phyloP scores from a whole-genome alignment of 2,888 invertebrate genomes.

The Sminthurides aquaticus region DNA sequence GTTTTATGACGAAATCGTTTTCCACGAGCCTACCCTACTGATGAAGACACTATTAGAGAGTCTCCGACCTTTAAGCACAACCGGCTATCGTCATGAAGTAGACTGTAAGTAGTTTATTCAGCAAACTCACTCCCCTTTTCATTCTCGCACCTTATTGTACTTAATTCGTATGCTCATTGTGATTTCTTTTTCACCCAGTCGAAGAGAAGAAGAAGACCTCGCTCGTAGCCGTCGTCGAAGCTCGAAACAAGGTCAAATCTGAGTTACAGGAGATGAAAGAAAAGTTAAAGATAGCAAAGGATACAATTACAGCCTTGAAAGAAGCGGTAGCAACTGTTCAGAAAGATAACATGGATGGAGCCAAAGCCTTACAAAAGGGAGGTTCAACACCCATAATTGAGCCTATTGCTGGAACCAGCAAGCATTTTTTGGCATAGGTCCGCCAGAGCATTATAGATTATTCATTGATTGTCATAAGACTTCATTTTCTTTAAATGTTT shows the following conservation, averaged over 20 bases:
- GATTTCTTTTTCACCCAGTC: constrained; percentile 58
- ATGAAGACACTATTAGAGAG: constrained; percentile 81
- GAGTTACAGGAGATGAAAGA: constrained; percentile 81
- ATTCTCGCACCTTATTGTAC: background rate
- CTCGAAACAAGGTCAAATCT: constrained; percentile 69
- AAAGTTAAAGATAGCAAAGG: constrained; percentile 72
- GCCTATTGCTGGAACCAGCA: constrained; percentile 22
- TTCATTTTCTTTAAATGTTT: too few relatives aligned
- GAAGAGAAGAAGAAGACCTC: constrained; percentile 80
- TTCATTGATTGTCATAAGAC: too few relatives aligned
- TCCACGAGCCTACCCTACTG: constrained; percentile 78
- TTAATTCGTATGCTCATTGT: background rate
- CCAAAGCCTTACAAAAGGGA: background rate
- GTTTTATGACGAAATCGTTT: constrained; percentile 91
- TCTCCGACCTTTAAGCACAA: constrained; percentile 61
- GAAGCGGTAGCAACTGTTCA: constrained; percentile 37
- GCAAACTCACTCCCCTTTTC: constrained; percentile 43
- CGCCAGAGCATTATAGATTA: too few relatives aligned
- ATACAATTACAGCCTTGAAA: constrained; percentile 61
- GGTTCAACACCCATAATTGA: background rate
- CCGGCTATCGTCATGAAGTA: constrained; percentile 77
- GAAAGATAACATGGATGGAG: background rate
- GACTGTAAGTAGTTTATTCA: too few relatives aligned
- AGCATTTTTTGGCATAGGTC: too few relatives aligned
- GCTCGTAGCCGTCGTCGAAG: constrained; percentile 64